Evolutionary conservation across 2,113 vertebrate genomes (phyloP), one percentile per base, ranked within the genome.

Genomic region (Zeus faber): DNA sequence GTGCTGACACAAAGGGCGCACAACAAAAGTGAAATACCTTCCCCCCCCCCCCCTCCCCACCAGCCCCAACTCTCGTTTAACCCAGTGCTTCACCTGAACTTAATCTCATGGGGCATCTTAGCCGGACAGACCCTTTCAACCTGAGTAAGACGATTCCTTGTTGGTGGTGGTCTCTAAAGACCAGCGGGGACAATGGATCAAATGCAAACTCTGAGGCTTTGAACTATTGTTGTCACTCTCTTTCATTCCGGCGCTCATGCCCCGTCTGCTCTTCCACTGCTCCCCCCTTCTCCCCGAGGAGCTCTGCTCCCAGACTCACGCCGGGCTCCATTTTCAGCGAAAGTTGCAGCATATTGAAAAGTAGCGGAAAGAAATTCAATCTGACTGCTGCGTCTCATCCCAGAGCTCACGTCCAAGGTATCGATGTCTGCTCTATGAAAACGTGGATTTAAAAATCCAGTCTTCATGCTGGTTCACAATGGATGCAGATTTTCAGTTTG

Each of bases 121-220:
- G 68, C 67, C 18, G 74, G 49, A 82, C 73, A 79, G 74, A 70
- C 69, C 46, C 70, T 75, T 68, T 86, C 72, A 74, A 67, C 69
- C 70, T 51, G 76, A 67, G 84, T 85, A 88, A 88, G 80, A 85
- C 49, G 85, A 87, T 87, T 79, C 84, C 79, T 75, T 74, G 75
- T 79, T 79, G 80, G 76, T 76, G 70, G 75, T 82, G 79, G 76
- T 82, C 83, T 85, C 83, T 45, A 80, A 86, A 82, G 83, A 77
- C 66, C 77, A 54, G 62, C 11, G 1, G 29, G 81, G 60, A 87
- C 84, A 88, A 88, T 88, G 70, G 85, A 88, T 88, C 84, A 88
- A 89, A 88, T 86, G 51, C 74, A 56, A 69, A 71, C 52, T 25
- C 41, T 51, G 75, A 71, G 24, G 57, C 84, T 88, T 88, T 89